These are phyloP conservation scores for Rapana venosa DNA, from an alignment of 2,888 invertebrate genomes.

Conservation along the genomic window DNA sequence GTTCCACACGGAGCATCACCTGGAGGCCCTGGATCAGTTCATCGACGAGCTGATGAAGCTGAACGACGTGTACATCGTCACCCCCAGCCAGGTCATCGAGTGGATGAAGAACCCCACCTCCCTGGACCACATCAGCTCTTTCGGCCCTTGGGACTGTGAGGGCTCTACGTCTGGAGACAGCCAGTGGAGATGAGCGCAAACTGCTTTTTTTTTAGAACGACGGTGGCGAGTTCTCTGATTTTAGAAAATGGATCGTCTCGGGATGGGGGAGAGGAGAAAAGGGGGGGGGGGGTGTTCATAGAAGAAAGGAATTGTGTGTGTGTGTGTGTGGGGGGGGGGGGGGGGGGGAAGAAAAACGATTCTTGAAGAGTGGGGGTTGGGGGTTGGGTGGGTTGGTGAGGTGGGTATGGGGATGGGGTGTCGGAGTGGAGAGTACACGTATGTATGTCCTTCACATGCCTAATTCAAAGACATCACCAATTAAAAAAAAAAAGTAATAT, in stretches of 20 bases:
- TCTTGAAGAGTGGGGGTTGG: too few species aligned
- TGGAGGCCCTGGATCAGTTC: conserved; percentile 62
- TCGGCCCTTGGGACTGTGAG: conserved; percentile 58
- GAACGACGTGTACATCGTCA: conserved; percentile 64
- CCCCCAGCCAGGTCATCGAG: conserved; percentile 58
- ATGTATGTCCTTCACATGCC: too few species aligned
- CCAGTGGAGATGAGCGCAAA: conserved; percentile 20
- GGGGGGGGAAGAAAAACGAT: too few species aligned
- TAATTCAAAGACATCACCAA: too few species aligned
- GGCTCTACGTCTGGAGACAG: conserved; percentile 49
- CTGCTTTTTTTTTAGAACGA: background rate
- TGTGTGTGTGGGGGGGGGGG: too few species aligned
- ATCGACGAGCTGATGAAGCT: conserved; percentile 58
- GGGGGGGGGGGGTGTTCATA: too few species aligned
- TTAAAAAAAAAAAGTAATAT: too few species aligned
- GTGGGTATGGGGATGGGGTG: too few species aligned
- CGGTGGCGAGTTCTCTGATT: background rate
- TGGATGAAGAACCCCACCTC: conserved; percentile 63
- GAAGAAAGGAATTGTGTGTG: too few species aligned
- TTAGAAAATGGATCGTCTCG: background rate
- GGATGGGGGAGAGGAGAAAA: too few species aligned
- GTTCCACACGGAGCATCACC: conserved; percentile 85
- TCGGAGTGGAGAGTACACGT: too few species aligned
- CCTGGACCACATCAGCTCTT: conserved; percentile 50
- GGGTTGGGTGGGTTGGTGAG: too few species aligned